Evolutionary conservation across 2,888 invertebrate genomes (phyloP).

Genomic region (Pachliopta kotzebuea): DNA sequence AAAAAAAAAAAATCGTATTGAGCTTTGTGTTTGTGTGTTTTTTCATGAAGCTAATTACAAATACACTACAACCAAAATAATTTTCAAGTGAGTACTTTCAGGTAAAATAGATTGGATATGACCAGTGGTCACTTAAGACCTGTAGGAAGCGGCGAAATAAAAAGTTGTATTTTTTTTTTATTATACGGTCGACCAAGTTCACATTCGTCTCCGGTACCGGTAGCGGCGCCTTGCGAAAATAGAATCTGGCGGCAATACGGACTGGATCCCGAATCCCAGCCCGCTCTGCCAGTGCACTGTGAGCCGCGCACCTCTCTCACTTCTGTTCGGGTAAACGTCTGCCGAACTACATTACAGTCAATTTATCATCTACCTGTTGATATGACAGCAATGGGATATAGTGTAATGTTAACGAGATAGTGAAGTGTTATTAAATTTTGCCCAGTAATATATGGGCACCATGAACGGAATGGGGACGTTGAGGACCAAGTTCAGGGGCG

Average conservation of each 20-base stretch:
- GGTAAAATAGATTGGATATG: background rate
- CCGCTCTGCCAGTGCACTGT: constrained; percentile 64
- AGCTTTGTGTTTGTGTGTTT: no score
- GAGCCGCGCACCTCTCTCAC: constrained; percentile 59
- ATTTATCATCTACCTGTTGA: constrained; percentile 3
- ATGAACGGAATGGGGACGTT: constrained; percentile 80
- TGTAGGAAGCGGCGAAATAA: constrained; percentile 27
- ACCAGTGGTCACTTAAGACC: background rate
- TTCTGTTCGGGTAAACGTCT: constrained; percentile 41
- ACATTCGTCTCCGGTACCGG: constrained; percentile 65
- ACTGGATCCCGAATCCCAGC: constrained; percentile 67
- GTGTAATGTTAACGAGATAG: constrained; percentile 37
- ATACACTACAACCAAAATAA: background rate
- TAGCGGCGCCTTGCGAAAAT: constrained; percentile 78
- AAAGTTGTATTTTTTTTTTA: constrained; percentile 60
- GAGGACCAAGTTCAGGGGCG: constrained; percentile 86
- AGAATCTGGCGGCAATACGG: constrained; percentile 75
- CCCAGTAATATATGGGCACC: constrained; percentile 38
- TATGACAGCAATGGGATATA: constrained; percentile 31
- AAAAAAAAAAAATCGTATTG: no score
- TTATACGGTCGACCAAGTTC: constrained; percentile 59
- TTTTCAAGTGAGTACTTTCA: background rate
- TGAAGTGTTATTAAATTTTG: constrained; percentile 35
- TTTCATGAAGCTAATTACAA: background rate
- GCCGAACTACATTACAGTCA: constrained; percentile 11